Conservation (phyloP, 2,888 invertebrate species). For the Sthenelais limicola region DNA sequence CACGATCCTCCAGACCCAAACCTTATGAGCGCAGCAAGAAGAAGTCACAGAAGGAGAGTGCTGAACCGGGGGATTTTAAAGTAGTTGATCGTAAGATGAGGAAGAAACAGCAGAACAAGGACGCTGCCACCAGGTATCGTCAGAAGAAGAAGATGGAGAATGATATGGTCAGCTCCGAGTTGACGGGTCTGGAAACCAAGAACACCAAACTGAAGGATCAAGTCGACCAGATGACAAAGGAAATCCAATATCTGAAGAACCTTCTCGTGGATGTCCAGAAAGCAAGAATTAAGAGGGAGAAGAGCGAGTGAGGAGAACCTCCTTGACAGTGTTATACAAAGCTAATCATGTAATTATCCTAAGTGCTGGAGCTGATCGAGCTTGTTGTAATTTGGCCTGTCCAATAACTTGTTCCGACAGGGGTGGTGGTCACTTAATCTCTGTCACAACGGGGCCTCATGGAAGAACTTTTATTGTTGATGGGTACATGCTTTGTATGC, state of each 20-base stretch:
- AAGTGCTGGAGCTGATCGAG: too few species aligned
- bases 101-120: constrained; percentile 54
- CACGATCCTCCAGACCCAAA: too few species aligned
- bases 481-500: too few species aligned
- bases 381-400: too few species aligned
- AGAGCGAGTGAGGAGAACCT: constrained; percentile 37
- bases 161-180: constrained; percentile 40
- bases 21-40: constrained; percentile 20
- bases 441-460: too few species aligned
- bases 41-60: constrained; percentile 15
- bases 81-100: constrained; percentile 39
- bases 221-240: constrained; percentile 49
- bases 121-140: constrained; percentile 52
- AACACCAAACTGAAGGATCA: constrained; percentile 50
- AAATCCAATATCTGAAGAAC: constrained; percentile 52
- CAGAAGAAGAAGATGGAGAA: constrained; percentile 51
- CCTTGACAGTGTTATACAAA: too few species aligned
- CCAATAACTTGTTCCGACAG: too few species aligned
- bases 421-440: too few species aligned
- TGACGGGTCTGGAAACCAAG: constrained; percentile 43
- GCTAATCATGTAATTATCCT: too few species aligned
- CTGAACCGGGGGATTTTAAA: neutral
- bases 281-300: neutral
- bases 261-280: constrained; percentile 50
- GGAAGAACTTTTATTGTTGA: too few species aligned